phyloP scores from a whole-genome alignment of 2,797 vertebrate genomes.

The Mus minutoides region DNA sequence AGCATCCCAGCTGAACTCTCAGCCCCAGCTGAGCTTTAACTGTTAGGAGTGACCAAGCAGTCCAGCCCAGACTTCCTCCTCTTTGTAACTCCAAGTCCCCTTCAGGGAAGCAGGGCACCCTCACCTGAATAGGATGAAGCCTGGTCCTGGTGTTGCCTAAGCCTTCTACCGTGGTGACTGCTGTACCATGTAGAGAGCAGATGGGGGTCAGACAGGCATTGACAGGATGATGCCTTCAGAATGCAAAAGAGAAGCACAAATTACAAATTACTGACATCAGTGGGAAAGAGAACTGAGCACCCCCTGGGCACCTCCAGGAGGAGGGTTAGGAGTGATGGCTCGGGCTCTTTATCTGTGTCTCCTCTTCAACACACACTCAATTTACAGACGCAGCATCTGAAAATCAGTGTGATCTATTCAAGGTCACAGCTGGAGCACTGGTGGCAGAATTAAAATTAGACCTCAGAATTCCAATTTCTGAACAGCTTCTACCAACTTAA shows the following conservation, averaged over 20 bases:
- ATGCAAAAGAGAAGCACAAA: constrained; percentile 75
- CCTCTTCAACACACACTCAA: background rate
- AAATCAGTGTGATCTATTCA: background rate
- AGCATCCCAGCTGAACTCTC: background rate
- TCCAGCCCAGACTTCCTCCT: background rate
- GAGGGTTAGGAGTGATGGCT: background rate
- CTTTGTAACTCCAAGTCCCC: background rate
- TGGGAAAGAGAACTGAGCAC: background rate
- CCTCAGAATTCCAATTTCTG: background rate
- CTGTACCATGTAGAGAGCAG: constrained; percentile 85
- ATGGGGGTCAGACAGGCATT: constrained; percentile 87
- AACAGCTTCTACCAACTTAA: background rate
- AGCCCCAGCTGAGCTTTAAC: background rate
- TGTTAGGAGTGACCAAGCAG: background rate
- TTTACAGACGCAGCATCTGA: background rate
- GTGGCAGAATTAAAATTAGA: background rate
- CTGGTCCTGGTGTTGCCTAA: constrained; percentile 85
- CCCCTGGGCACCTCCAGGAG: background rate
- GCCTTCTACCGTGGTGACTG: constrained; percentile 88
- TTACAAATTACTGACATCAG: background rate
- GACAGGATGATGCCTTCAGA: constrained; percentile 86
- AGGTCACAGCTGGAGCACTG: background rate
- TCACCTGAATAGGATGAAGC: constrained; percentile 89
- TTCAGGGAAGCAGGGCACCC: background rate
- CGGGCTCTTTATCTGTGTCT: background rate